phyloP scores from a whole-genome alignment of 2,797 vertebrate species.

The Sciurus carolinensis region DNA sequence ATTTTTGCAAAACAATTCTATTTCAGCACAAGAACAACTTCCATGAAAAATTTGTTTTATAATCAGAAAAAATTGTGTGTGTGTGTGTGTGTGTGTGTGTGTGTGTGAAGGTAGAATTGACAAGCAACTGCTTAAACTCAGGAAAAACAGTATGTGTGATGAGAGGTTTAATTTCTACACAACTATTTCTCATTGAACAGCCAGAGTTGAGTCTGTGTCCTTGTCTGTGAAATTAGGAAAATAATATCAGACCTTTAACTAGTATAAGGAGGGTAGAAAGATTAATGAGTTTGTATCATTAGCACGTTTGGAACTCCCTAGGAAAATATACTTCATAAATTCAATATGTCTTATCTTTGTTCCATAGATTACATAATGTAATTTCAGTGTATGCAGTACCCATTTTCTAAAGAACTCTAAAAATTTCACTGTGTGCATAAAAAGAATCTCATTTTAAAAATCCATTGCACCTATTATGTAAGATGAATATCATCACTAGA shows the following conservation, averaged over 20 bases:
- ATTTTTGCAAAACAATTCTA: constrained; percentile 5
- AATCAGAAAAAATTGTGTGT: background rate
- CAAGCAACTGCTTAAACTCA: background rate
- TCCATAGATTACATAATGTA: constrained; percentile 47
- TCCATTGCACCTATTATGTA: constrained; percentile 36
- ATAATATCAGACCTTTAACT: background rate
- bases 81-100: accelerated
- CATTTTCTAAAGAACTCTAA: constrained; percentile 64
- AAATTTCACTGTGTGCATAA: constrained; percentile 56
- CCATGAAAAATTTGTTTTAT: background rate
- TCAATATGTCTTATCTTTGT: constrained; percentile 15
- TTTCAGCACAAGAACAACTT: background rate
- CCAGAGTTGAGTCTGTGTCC: background rate
- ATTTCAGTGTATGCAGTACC: background rate
- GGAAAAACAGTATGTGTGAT: background rate
- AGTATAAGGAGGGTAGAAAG: background rate
- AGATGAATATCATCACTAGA: constrained; percentile 34
- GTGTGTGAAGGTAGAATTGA: background rate
- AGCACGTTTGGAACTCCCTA: constrained; percentile 11
- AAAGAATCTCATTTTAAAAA: constrained; percentile 58
- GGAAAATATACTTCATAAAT: constrained; percentile 10
- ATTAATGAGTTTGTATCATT: constrained; percentile 44
- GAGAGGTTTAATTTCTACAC: background rate
- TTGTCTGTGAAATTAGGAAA: background rate
- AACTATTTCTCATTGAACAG: background rate